Base-by-base conservation (phyloP, 2,113 vertebrate species). In the Phaethornis superciliosus region DNA sequence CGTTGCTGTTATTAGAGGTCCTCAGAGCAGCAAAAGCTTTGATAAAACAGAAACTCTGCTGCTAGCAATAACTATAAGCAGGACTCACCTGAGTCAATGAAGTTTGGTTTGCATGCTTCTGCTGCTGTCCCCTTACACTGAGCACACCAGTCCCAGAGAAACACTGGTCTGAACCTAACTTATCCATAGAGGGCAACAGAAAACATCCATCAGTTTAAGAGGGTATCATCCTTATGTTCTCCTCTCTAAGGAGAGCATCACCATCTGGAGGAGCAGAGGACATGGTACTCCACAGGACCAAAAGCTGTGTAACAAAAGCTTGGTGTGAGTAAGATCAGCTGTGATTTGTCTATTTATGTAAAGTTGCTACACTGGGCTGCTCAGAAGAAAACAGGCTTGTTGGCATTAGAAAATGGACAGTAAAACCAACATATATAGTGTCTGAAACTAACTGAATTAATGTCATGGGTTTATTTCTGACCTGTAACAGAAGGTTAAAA, bases 401-500 rank as follows among this genome's bases (percentile, higher is more conserved):
- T 89, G 83, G 83, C 90, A 68, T 84, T 75, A 93, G 94, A 88
- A 85, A 95, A 87, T 30, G 49, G 94, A 81, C 86, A 93, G 77
- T 42, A 78, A 93, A 93, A 58, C 84, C 90, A 90, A 85, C 15
- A 84, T 26, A 88, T 16, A 77, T 40, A 55, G 88, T n/a, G 32
- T 70, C 68, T 86, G 90, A 2, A 5, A 80, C 86, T 71, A 65
- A 81, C 71, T 70, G 76, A 95, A 74, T 10, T 30, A 89, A 67
- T 27, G 63, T 91, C 75, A 69, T 54, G 5, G 92, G 63, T 95
- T 90, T 60, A 68, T 83, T 78, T 93, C 94, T 96, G 72, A 92
- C 90, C 23, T 63, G 7, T 37, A 95, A 52, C 85, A 92, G 94
- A 83, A 94, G 93, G 92, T 95, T 95, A 94, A 84, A 93, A 84